Base-by-base conservation (phyloP, 2,888 invertebrate species). In the Tinea pellionella region DNA sequence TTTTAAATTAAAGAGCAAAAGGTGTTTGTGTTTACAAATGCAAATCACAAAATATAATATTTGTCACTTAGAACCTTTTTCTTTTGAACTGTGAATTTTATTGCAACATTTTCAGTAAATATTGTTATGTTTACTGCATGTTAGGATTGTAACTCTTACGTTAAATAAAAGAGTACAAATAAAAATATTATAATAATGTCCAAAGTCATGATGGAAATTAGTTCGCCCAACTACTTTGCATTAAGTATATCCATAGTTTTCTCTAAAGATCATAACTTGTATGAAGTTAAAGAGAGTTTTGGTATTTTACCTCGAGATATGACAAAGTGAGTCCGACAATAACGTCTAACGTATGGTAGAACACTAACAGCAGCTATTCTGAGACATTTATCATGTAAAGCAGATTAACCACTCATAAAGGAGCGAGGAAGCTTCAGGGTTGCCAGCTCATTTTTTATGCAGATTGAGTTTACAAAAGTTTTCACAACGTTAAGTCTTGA, bases 381-480 rank as follows among this genome's bases (percentile, higher is more conserved):
- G 8, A 47, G 47, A 47, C 53, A 66, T 68, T 68, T 66, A 64
- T 65, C 64, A 65, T 67, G 66, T 66, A 69, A 74, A 74, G 66
- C 64, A 68, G 70, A 71, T 76, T 74, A 68, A 64, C 63, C 65
- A 65, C 65, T 69, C 65, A 69, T 72, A 69, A 65, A 69, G 65
- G 61, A 60, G 30, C 43, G 60, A 60, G 63, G 51, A 55, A 63
- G 61, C 65, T 67, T 63, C 60, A 68, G 68, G 68, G 70, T 64
- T 73, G 70, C 69, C 71, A 68, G 68, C 73, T 75, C 62, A 73
- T 77, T 74, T 75, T 77, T 77, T 74, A 78, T 75, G 74, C 70
- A 77, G 70, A 74, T 78, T 75, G 64, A 73, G 71, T 72, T 68
- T 62, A 63, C 61, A 64, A 51, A 76, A 75, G 69, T 75, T 77